Base-by-base conservation (phyloP, 1,140 invertebrate species). In the Ditylenchus dipsaci region DNA sequence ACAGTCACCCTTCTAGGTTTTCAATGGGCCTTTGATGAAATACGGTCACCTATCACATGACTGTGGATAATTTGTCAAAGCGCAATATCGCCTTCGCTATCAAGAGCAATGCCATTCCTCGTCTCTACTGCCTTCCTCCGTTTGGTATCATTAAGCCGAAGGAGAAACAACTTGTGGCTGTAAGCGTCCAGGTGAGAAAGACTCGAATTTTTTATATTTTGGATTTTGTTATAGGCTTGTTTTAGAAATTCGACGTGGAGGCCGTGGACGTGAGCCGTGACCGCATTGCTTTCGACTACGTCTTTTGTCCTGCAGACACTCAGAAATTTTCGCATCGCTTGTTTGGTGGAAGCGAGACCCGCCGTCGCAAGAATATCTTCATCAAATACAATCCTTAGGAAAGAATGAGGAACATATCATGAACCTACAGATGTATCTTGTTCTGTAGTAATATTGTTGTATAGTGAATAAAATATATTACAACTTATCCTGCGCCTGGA, bases 1-100 rank as follows among this genome's bases (percentile, higher is more conserved):
- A 29, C 30, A 45, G n/a, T 45, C n/a, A 45, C n/a, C 11, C 11
- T n/a, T 53, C 15, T 49, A 72, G 68, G 69, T 72, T 17, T 72
- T 72, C 63, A 72, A 72, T 42, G 70, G 63, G 74, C 70, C 19
- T 72, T 72, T 49, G 70, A 68, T 21, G 70, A 76, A 29, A 60
- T 3, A 62, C 65, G 11, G 17, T 72, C n/a, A 45, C 72, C 33
- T 72, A 72, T 72, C 53, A 72, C 73, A 49, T 72, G 73, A 75
- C 57, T 9, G 27, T 72, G 23, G 38, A 29, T 15, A 72, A 72
- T 63, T 76, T 30, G 64, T 53, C 72, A 7, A 42, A 42, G 19
- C 58, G 57, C 21, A 27, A 33, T 38, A 73, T 73, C 30, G 71
- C 66, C 1, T 73, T 70, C n/a, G 71, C 71, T 21, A 71, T 73